These are phyloP conservation scores for Hedya salicella DNA, from an alignment of 2,888 invertebrate genomes.

Conservation along the genomic window DNA sequence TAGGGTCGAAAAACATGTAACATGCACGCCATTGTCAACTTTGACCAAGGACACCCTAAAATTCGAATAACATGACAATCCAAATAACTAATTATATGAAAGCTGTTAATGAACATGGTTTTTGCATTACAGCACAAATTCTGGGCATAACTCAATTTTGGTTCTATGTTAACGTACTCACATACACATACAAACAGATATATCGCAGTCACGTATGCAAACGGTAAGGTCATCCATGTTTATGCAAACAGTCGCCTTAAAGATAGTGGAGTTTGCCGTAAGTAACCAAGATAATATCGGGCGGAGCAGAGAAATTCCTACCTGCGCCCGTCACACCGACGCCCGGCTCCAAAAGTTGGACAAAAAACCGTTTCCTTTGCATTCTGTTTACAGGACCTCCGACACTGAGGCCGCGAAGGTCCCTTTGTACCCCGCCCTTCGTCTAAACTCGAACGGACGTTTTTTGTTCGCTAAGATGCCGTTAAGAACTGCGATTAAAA, in stretches of 20 bases:
- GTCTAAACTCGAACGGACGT: constrained; percentile 65
- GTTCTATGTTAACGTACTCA: constrained; percentile 52
- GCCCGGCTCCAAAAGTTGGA: constrained; percentile 59
- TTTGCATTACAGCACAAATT: neutral
- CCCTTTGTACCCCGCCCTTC: constrained; percentile 65
- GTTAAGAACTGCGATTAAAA: constrained; percentile 45
- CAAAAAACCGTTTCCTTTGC: constrained; percentile 79
- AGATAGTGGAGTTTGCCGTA: constrained; percentile 76
- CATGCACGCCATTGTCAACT: constrained; percentile 32
- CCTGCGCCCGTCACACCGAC: constrained; percentile 68
- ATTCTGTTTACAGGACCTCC: constrained; percentile 82
- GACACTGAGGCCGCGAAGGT: constrained; percentile 74
- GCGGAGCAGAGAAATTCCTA: constrained; percentile 59
- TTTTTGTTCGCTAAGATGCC: constrained; percentile 67
- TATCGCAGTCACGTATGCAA: constrained; percentile 68
- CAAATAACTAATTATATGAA: neutral
- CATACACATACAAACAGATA: constrained; percentile 47
- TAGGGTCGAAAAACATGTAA: constrained; percentile 39
- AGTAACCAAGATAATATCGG: constrained; percentile 71
- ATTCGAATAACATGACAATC: constrained; percentile 6
- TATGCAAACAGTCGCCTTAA: constrained; percentile 71
- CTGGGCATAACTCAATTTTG: constrained; percentile 13
- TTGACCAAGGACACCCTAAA: constrained; percentile 26
- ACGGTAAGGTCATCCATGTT: constrained; percentile 69
- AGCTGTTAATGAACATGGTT: neutral